A percentile compares a stretch with the other conserved stretches of the same genome.
These are phyloP conservation scores for Drosophila pseudotakahashii DNA, from an alignment of 2,888 invertebrate genomes.

Conservation along the genomic window DNA sequence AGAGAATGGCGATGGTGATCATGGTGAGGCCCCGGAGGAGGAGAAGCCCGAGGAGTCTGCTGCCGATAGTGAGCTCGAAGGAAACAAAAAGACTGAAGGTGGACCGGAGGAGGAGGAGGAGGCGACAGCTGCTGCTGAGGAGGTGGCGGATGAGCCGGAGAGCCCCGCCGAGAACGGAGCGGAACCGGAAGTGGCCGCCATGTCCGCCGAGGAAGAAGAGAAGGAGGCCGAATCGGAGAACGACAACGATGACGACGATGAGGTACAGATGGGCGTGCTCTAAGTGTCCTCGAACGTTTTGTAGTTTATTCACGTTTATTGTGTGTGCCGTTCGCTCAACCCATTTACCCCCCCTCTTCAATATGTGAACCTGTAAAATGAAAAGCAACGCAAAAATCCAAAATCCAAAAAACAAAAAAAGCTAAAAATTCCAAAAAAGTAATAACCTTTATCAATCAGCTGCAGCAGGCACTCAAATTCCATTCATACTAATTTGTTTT, in stretches of 20 bases:
- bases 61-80: constrained; percentile 59
- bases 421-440: constrained; percentile 1
- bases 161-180: too few relatives aligned
- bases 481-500: constrained; percentile 36
- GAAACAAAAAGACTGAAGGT: constrained; percentile 64
- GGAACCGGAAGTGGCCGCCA: constrained; percentile 22
- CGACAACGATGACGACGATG: constrained; percentile 81
- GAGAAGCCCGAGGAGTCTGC: constrained; percentile 16
- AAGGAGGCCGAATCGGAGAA: constrained; percentile 52
- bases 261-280: constrained; percentile 84
- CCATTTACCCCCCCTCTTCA: constrained; percentile 27
- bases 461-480: constrained; percentile 46
- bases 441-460: constrained; percentile 4
- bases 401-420: background rate
- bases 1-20: constrained; percentile 18
- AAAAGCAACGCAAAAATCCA: constrained; percentile 5
- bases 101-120: background rate
- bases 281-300: constrained; percentile 64
- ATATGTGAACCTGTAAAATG: constrained; percentile 40
- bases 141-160: background rate
- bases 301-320: constrained; percentile 44
- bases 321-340: constrained; percentile 57
- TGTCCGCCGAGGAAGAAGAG: constrained; percentile 46
- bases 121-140: background rate
- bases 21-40: background rate